Conservation (phyloP, 2,113 vertebrate genomes). For the Pluvialis apricaria region DNA sequence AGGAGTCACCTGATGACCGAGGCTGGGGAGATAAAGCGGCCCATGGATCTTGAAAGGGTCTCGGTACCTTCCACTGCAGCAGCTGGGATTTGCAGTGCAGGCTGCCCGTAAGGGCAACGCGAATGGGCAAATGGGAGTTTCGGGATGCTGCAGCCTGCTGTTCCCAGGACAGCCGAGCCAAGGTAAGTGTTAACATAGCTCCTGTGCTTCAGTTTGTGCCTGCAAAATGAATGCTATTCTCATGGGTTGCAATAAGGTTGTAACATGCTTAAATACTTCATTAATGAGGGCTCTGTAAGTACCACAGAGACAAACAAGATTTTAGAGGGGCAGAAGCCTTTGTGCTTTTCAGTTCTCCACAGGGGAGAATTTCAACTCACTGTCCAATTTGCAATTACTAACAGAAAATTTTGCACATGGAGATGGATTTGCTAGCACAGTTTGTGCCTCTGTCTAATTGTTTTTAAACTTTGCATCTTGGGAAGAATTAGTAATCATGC, state of each 20-base stretch:
- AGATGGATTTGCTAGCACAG: conserved; percentile 29
- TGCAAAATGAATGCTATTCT: neutral
- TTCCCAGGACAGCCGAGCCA: neutral
- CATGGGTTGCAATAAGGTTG: conserved; percentile 8
- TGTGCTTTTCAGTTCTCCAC: neutral
- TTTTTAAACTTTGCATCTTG: conserved; percentile 44
- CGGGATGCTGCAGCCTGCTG: neutral
- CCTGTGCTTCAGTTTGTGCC: neutral
- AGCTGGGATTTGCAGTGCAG: neutral
- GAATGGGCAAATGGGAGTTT: neutral
- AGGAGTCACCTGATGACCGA: neutral
- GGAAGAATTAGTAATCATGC: conserved; percentile 29
- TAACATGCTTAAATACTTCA: conserved; percentile 34
- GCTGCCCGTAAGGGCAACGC: neutral
- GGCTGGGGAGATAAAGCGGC: neutral
- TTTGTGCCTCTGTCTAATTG: conserved; percentile 29
- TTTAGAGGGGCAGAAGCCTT: conserved; percentile 21
- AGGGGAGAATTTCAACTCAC: conserved; percentile 13
- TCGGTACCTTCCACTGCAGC: neutral
- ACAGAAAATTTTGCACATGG: neutral
- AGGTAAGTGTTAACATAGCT: neutral
- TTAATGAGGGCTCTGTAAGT: conserved; percentile 35
- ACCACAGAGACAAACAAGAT: neutral
- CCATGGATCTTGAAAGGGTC: neutral
- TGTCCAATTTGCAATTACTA: conserved; percentile 38